These are phyloP conservation scores for Sparus aurata DNA, from an alignment of 2,797 vertebrate genomes.

Conservation along the genomic window DNA sequence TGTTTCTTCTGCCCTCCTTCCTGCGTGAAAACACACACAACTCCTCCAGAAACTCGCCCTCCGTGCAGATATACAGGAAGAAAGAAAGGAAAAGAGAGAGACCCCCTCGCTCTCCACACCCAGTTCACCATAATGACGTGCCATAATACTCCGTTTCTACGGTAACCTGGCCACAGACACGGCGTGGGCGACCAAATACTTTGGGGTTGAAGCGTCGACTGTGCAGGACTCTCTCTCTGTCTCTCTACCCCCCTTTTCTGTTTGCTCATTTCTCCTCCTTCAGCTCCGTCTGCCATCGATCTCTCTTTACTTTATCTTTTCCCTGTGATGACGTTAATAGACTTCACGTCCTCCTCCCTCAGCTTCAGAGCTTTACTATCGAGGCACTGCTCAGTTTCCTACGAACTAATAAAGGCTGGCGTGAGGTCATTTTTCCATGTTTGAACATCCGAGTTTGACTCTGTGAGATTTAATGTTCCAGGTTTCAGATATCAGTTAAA, in stretches of 20 bases:
- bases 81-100: conserved; percentile 33
- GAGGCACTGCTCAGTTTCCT: background rate
- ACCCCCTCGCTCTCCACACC: conserved; percentile 59
- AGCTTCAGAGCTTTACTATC: background rate
- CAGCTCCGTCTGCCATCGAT: background rate
- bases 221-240: conserved; percentile 10
- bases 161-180: conserved; percentile 80
- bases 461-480: background rate
- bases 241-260: conserved; percentile 4
- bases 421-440: background rate
- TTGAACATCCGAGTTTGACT: background rate
- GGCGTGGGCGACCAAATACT: conserved; percentile 74
- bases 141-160: conserved; percentile 74
- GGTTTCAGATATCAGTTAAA: background rate
- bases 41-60: conserved; percentile 9
- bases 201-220: conserved; percentile 65
- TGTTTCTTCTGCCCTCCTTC: conserved; percentile 3
- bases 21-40: conserved; percentile 19
- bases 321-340: conserved; percentile 16
- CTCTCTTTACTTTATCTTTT: background rate
- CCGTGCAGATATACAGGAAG: background rate
- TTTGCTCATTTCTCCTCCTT: conserved; percentile 14
- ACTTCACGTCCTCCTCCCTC: background rate
- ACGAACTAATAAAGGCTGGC: background rate
- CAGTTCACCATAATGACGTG: conserved; percentile 70